Conservation (phyloP, 2,113 vertebrate genomes). For the Euleptes europaea region DNA sequence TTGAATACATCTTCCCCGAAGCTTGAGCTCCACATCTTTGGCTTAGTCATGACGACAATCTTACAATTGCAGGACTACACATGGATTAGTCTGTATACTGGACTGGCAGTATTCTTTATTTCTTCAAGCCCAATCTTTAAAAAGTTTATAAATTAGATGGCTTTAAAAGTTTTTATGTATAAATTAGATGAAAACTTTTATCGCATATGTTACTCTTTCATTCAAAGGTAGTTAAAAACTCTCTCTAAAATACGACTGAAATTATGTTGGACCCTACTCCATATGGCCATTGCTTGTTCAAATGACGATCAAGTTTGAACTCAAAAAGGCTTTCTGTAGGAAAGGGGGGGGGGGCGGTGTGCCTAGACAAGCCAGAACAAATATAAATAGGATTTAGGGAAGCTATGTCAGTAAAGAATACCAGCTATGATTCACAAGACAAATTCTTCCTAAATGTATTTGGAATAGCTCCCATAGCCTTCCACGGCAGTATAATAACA, state of each 20-base stretch:
- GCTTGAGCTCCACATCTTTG: not conserved
- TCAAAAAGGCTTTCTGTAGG: not conserved
- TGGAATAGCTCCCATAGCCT: not conserved
- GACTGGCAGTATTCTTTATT: not conserved
- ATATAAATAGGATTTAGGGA: not conserved
- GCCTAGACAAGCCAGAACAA: not conserved
- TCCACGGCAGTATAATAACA: not conserved
- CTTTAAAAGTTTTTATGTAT: not conserved
- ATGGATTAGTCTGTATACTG: not conserved
- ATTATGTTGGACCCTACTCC: not conserved
- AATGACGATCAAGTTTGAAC: not conserved
- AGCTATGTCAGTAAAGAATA: not conserved
- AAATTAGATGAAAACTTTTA: not conserved
- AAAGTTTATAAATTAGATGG: not conserved
- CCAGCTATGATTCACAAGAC: not conserved
- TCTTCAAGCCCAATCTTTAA: not conserved
- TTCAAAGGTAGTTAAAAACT: not conserved
- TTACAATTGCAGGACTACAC: not conserved
- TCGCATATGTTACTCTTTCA: not conserved
- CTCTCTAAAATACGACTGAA: not conserved
- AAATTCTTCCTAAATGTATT: not conserved
- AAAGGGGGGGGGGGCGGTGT: not conserved
- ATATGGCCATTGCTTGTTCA: not conserved
- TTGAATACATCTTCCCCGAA: not conserved
- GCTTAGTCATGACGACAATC: not conserved